phyloP scores from a whole-genome alignment of 2,888 invertebrate genomes.

The Chalcis sispes region DNA sequence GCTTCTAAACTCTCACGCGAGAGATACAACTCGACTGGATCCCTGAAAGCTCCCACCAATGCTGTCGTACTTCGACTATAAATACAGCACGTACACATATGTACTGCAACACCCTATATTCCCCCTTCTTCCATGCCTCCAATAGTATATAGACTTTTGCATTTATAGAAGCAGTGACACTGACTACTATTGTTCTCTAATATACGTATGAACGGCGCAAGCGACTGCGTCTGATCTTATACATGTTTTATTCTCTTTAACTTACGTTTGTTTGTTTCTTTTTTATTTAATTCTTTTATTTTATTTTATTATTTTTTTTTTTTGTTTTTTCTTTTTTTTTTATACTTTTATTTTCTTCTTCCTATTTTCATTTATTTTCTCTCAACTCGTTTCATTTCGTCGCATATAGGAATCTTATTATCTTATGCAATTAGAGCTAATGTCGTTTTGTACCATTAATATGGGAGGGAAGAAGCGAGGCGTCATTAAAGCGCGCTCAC shows the following conservation, averaged over 20 bases:
- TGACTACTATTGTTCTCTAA: conserved; percentile 57
- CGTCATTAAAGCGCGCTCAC: too few relatives aligned
- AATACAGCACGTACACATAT: conserved; percentile 51
- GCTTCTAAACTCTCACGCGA: conserved; percentile 50
- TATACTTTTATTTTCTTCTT: neutral
- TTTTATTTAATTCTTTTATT: neutral
- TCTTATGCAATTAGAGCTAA: conserved; percentile 70
- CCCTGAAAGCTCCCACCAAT: conserved; percentile 56
- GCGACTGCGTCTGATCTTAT: conserved; percentile 21
- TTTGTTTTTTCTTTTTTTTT: neutral
- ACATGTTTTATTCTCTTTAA: conserved; percentile 44
- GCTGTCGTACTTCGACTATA: conserved; percentile 44
- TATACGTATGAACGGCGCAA: conserved; percentile 33
- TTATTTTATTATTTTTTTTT: conserved; percentile 25
- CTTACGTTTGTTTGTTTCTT: too few relatives aligned
- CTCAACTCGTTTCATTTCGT: conserved; percentile 55
- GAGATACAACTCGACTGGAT: conserved; percentile 20
- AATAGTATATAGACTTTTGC: conserved; percentile 54
- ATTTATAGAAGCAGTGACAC: conserved; percentile 59
- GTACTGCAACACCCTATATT: conserved; percentile 42
- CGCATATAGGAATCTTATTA: conserved; percentile 70
- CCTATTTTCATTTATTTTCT: conserved; percentile 23
- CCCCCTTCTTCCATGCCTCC: conserved; percentile 15
- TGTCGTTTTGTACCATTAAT: conserved; percentile 74
- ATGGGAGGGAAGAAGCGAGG: conserved; percentile 54